Evolutionary conservation across 2,888 invertebrate genomes (phyloP).

Genomic region (Zaprionus bogoriensis): DNA sequence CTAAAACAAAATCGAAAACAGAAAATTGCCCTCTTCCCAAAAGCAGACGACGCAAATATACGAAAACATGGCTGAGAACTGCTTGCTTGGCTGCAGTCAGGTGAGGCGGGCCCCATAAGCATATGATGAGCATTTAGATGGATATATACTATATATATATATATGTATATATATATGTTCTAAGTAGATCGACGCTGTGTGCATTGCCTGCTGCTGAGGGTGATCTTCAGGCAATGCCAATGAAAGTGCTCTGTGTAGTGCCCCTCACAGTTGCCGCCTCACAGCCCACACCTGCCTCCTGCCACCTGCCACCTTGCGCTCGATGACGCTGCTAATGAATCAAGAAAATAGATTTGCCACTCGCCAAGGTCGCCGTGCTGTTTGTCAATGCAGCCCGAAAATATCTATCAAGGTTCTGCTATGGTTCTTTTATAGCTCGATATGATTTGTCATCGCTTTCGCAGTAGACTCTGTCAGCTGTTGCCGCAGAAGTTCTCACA

Average conservation of each 20-base stretch:
- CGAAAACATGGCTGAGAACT: conserved; percentile 30
- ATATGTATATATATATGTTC: conserved; percentile 6
- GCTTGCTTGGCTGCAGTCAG: conserved; percentile 53
- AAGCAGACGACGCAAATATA: conserved; percentile 55
- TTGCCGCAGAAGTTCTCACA: background rate
- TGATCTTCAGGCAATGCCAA: conserved; percentile 69
- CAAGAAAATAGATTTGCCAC: conserved; percentile 53
- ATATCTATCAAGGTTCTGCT: conserved; percentile 61
- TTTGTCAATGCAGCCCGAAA: conserved; percentile 60
- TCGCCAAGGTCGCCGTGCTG: conserved; percentile 51
- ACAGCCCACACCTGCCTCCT: conserved; percentile 16
- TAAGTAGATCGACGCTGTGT: conserved; percentile 12
- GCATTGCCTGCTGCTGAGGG: conserved; percentile 35
- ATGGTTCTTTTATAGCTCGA: conserved; percentile 26
- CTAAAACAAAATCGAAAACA: background rate
- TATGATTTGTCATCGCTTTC: conserved; percentile 43
- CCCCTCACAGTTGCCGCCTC: too few species aligned
- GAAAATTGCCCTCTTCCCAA: conserved; percentile 36
- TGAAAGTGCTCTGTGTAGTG: conserved; percentile 63
- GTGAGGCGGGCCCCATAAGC: conserved; percentile 24
- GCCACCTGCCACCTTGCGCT: conserved; percentile 32
- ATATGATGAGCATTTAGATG: conserved; percentile 3
- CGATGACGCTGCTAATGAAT: conserved; percentile 67
- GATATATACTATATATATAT: conserved; percentile 8
- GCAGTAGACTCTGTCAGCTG: background rate